phyloP scores from a whole-genome alignment of 2,888 invertebrate species.

The Stenotaenia linearis region DNA sequence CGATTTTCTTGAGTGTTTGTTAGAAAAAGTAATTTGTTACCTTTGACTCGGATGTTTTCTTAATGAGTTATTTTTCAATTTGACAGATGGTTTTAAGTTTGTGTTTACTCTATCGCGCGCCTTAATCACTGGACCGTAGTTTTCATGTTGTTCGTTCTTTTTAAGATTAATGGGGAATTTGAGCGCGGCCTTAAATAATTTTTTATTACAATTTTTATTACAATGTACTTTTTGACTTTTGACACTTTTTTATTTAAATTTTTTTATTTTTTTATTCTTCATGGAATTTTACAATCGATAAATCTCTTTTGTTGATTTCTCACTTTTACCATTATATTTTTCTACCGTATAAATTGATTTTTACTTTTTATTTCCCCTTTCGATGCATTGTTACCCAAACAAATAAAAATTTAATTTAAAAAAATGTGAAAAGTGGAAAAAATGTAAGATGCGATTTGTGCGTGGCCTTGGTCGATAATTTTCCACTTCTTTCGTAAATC shows the following conservation, averaged over 20 bases:
- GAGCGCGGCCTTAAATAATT: no score
- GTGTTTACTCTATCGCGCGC: background rate
- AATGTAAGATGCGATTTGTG: background rate
- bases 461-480: background rate
- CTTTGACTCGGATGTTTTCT: background rate
- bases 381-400: background rate
- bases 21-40: background rate
- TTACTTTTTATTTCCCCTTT: background rate
- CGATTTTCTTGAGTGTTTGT: no score
- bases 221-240: no score
- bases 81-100: slow-evolving; percentile 7
- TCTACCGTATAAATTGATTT: background rate
- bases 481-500: background rate
- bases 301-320: background rate
- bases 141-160: background rate
- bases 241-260: no score
- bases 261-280: no score
- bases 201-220: no score
- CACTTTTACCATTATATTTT: no score
- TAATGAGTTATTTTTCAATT: background rate
- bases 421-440: background rate
- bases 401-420: background rate
- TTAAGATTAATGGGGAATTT: background rate
- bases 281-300: background rate
- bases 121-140: background rate